Percentiles rank a stretch among this genome's conserved stretches.
Conservation (phyloP, 2,797 vertebrate species). For the Sciaenops ocellatus region DNA sequence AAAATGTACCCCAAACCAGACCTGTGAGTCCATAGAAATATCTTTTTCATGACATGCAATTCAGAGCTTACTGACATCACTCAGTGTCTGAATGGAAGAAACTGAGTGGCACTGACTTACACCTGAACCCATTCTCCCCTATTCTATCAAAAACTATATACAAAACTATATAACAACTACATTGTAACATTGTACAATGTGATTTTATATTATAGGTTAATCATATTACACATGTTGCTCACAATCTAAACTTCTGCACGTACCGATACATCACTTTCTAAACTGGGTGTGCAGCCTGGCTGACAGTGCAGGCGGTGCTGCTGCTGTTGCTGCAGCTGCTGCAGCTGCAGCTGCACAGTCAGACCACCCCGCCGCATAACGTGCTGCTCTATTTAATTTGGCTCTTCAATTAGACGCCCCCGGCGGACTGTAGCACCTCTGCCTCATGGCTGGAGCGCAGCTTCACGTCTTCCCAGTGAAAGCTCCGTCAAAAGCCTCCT, state of each 20-base stretch:
- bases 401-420: constrained; percentile 61
- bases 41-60: neutral
- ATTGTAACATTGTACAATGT: too few species aligned
- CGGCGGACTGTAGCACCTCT: constrained; percentile 36
- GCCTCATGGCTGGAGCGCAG: constrained; percentile 52
- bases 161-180: too few species aligned
- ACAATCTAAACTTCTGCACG: neutral
- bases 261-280: constrained; percentile 2
- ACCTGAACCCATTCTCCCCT: neutral
- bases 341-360: constrained; percentile 28
- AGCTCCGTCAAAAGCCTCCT: constrained; percentile 71
- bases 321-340: neutral
- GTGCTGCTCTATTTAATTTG: constrained; percentile 66
- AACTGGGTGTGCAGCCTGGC: neutral
- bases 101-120: neutral
- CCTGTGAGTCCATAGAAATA: neutral
- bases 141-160: too few species aligned
- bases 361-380: constrained; percentile 42
- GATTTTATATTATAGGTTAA: neutral
- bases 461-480: constrained; percentile 64
- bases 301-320: constrained; percentile 37
- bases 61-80: neutral
- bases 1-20: neutral
- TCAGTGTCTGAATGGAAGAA: neutral
- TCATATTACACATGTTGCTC: neutral